Conservation (phyloP, 30 jellyfish, hydroid and myxozoan species). For the Chrysaora quinquecirrha region DNA sequence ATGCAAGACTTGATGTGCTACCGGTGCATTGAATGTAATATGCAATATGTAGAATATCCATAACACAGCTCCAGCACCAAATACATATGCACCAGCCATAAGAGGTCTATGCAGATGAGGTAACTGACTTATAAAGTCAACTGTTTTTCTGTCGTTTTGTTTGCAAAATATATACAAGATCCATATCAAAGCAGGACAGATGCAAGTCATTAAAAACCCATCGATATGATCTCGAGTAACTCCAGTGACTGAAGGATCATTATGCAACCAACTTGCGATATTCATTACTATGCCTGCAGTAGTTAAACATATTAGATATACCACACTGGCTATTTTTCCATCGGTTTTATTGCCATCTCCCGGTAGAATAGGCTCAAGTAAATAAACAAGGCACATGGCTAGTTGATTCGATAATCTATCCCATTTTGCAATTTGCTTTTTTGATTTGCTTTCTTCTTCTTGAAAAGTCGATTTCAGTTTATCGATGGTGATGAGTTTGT, state of each 20-base stretch:
- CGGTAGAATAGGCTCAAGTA: conserved; percentile 93
- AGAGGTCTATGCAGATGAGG: conserved; percentile 95
- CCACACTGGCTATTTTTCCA: conserved; percentile 96
- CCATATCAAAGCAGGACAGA: conserved; percentile 94
- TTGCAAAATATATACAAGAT: conserved; percentile 86
- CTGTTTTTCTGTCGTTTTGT: conserved; percentile 94
- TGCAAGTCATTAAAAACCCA: conserved; percentile 96
- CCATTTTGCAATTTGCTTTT: conserved; percentile 16
- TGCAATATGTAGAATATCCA: conserved; percentile 89
- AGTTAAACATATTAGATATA: conserved; percentile 86
- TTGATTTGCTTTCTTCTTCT: conserved; percentile 21
- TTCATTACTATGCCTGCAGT: conserved; percentile 98
- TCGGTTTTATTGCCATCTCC: conserved; percentile 95
- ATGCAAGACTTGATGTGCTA: conserved; percentile 77
- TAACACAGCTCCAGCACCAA: conserved; percentile 98
- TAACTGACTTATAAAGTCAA: conserved; percentile 89
- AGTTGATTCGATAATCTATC: conserved; percentile 37
- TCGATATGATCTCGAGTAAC: conserved; percentile 95
- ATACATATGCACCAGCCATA: conserved; percentile 97
- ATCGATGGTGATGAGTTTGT: conserved; percentile 66
- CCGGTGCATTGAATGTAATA: conserved; percentile 81
- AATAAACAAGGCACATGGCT: conserved; percentile 61
- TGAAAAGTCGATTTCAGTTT: conserved; percentile 55
- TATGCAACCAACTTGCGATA: conserved; percentile 89
- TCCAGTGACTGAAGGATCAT: conserved; percentile 77